Percentiles rank a stretch among this genome's conserved stretches.
phyloP scores from a whole-genome alignment of 2,113 vertebrate species.

The Ictalurus punctatus region DNA sequence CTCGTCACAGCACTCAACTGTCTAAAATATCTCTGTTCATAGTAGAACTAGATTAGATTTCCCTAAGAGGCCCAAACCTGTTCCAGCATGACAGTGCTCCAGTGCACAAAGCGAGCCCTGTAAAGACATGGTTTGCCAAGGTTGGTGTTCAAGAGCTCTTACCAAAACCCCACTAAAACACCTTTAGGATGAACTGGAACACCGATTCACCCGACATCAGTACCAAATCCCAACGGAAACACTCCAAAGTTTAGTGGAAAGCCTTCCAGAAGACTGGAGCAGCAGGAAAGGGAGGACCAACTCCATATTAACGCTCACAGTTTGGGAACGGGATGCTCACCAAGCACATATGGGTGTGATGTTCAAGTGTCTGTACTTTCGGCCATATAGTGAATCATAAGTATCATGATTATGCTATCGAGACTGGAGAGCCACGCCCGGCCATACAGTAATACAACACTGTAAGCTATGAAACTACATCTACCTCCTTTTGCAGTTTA shows the following conservation, averaged over 20 bases:
- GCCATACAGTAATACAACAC: background rate
- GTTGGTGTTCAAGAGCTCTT: background rate
- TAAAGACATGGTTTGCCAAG: background rate
- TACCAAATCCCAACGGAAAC: background rate
- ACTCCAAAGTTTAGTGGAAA: background rate
- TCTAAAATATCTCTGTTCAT: no score
- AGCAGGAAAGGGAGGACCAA: background rate
- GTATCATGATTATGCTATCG: background rate
- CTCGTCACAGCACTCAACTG: no score
- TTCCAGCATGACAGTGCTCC: no score
- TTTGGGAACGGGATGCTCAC: background rate
- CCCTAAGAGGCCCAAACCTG: no score
- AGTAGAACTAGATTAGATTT: no score
- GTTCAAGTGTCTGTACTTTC: background rate
- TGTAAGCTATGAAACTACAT: background rate
- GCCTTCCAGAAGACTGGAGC: background rate
- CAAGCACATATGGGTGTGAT: background rate
- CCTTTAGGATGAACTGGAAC: background rate
- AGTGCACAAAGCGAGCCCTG: background rate
- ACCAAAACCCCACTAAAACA: background rate
- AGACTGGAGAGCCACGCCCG: background rate
- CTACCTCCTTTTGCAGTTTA: background rate
- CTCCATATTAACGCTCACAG: background rate
- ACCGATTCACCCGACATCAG: background rate
- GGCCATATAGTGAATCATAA: no score